Evolutionary conservation across 2,888 invertebrate species (phyloP).

Genomic region (Acleris laterana): DNA sequence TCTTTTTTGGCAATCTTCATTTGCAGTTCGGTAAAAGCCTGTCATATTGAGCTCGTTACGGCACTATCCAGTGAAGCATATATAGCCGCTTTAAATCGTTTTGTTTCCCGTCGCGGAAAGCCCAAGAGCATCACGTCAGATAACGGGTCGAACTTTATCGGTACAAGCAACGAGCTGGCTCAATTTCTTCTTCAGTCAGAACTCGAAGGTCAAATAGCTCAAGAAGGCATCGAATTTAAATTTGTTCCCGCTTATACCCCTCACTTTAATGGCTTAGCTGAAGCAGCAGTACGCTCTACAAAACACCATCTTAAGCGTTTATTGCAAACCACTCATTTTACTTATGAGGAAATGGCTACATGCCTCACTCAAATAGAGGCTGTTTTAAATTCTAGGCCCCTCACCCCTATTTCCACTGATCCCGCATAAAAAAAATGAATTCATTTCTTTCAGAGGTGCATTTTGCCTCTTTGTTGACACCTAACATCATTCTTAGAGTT

Average conservation of each 20-base stretch:
- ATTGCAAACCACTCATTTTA: conserved; percentile 1
- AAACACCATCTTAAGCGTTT: conserved; percentile 28
- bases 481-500: too few relatives aligned
- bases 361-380: conserved; percentile 21
- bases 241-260: conserved; percentile 33
- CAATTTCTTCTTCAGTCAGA: conserved; percentile 8
- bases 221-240: conserved; percentile 35
- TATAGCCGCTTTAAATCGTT: too few relatives aligned
- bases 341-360: conserved; percentile 11
- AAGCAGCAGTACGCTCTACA: conserved; percentile 15
- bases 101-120: conserved; percentile 40
- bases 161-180: conserved; percentile 40
- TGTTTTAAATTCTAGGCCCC: conserved; percentile 14
- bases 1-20: too few relatives aligned
- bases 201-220: conserved; percentile 11
- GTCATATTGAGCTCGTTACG: too few relatives aligned
- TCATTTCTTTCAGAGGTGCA: too few relatives aligned
- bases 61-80: too few relatives aligned
- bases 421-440: too few relatives aligned
- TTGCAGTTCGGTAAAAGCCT: too few relatives aligned
- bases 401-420: conserved; percentile 18
- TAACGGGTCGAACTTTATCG: conserved; percentile 42
- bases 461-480: too few relatives aligned
- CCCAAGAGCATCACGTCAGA: conserved; percentile 41
- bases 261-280: conserved; percentile 34